Evolutionary conservation across 2,888 invertebrate species (phyloP), one percentile per base, ranked within the genome.

Genomic region (Lycaena phlaeas): DNA sequence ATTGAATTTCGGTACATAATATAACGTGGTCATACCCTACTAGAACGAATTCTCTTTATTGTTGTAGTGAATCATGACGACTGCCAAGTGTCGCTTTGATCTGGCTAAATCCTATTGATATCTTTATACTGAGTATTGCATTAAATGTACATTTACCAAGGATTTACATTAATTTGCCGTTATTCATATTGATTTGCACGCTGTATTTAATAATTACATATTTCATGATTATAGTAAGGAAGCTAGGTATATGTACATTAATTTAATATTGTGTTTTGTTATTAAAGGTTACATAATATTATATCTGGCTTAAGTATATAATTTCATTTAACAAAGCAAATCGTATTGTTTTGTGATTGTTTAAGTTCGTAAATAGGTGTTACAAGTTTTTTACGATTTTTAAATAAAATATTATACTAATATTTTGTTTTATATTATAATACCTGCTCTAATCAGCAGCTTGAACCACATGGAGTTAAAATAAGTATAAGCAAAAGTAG

Each of bases 81-180:
- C 51, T 64, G 63, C 66, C 66, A 67, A 66, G 62, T 62, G 52
- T 26, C 53, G 54, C 79, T 81, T 78, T 78, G 76, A 78, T 78
- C 71, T 75, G 51, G 30, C 43, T 61, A 63, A 66, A 64, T 67
- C 62, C 52, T 44, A 51, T 56, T 68, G 75, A 78, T 69, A 68
- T 68, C 68, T 76, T 73, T 52, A 57, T 55, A 51, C 45, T 44
- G 41, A 39, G 40, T 44, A 52, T 53, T 41, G 42, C 48, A 52
- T 54, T 51, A 44, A 53, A 54, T 46, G 42, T 44, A 42, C 43
- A 43, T 51, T 49, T 40, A 45, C 40, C 34, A 50, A 47, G 52
- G 51, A 49, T 55, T 50, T 47, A 41, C 50, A 53, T 56, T 52
- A 45, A 58, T 59, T 58, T 47, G 49, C 55, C 54, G 56, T 64